phyloP scores from a whole-genome alignment of 2,797 vertebrate genomes.

The Bradypodion ventrale region DNA sequence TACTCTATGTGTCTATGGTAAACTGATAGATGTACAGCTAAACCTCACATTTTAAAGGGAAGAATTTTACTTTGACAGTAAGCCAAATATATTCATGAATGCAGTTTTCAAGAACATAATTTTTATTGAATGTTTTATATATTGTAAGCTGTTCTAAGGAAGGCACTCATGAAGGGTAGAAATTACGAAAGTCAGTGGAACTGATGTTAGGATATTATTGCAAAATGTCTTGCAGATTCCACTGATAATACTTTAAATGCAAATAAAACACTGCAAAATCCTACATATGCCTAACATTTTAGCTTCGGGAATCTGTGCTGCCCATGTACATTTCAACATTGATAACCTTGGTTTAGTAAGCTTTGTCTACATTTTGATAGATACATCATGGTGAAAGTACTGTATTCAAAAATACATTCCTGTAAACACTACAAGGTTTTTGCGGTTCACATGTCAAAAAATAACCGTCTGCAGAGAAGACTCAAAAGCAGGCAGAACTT shows the following conservation, averaged over 20 bases:
- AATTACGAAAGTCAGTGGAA: background rate
- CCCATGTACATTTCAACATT: background rate
- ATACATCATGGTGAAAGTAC: too few species aligned
- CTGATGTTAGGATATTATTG: background rate
- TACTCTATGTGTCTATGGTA: conserved; percentile 7
- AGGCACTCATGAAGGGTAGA: background rate
- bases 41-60: background rate
- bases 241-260: background rate
- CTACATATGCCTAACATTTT: background rate
- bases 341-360: background rate
- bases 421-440: background rate
- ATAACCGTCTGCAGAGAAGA: background rate
- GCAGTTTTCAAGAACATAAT: conserved; percentile 28
- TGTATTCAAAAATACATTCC: background rate
- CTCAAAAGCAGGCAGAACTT: background rate
- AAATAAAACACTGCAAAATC: background rate
- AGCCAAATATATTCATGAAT: background rate
- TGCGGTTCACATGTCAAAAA: too few species aligned
- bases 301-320: background rate
- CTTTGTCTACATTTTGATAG: background rate
- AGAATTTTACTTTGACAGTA: background rate
- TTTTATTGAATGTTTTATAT: too few species aligned
- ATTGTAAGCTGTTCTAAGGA: too few species aligned
- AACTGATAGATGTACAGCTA: background rate
- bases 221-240: background rate